Evolutionary conservation across 2,888 invertebrate genomes (phyloP), one percentile per base, ranked within the genome.

Genomic region (Lochmaea capreae): DNA sequence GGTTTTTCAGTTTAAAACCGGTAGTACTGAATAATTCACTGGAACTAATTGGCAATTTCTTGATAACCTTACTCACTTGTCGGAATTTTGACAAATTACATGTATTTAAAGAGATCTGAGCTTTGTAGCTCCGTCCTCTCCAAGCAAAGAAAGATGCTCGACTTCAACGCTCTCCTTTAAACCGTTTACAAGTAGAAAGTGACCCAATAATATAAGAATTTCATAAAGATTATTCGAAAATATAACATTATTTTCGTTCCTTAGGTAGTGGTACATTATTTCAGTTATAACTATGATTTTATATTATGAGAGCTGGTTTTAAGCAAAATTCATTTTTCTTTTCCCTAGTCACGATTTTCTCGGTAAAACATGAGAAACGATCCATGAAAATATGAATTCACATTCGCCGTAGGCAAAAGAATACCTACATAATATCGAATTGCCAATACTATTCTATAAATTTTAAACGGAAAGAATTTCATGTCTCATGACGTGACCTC

Each of bases 261-360:
- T 16, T 54, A 54, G n/a, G n/a, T 54, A 95, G 97, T 97, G 90
- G 39, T 14, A 42, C 22, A 67, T 67, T 58, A 67, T 59, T 67
- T 42, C 67, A 43, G 16, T 58, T 57, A 14, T 14, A 67, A 39
- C 22, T 22, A 67, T 67, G 57, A 67, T 42, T 67, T 58, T 43
- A 43, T 39, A 39, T 67, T 59, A 67, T 8, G 18, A 43, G 67
- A 52, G 69, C 69, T 67, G 67, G 65, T 76, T 74, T 74, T 71
- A 67, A 71, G 67, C 76, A 71, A 67, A 73, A 70, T 72, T 57
- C 71, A 71, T 73, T 74, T 75, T 74, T 74, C 69, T 67, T 77
- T 79, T 68, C 72, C 69, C 8, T 73, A 77, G 81, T 81, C 81
- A 81, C 81, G 81, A 80, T 75, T 79, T 73, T 62, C 71, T 70